Evolutionary conservation across 2,797 vertebrate species (phyloP).

Genomic region (Mormyrops boulengeri): DNA sequence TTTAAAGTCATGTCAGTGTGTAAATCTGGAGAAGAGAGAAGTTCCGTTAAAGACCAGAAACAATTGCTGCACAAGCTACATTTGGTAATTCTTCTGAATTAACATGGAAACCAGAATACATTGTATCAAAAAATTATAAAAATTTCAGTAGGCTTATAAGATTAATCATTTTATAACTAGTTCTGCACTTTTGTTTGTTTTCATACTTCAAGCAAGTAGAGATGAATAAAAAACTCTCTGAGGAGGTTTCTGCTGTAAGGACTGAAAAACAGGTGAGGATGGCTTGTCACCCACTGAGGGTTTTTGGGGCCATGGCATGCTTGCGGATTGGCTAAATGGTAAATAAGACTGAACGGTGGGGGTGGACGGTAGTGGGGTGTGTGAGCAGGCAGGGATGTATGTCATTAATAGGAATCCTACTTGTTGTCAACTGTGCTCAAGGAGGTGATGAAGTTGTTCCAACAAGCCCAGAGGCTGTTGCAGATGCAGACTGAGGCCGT

Average conservation of each 20-base stretch:
- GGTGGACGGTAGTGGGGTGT: not conserved
- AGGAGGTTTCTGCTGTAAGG: slow-evolving; percentile 62
- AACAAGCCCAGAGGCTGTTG: slow-evolving; percentile 69
- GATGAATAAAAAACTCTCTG: slow-evolving; percentile 68
- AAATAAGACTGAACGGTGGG: not conserved
- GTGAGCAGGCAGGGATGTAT: not conserved
- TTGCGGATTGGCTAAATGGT: not conserved
- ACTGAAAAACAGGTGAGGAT: slow-evolving; percentile 75
- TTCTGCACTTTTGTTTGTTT: not conserved
- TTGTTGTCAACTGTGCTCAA: slow-evolving; percentile 46
- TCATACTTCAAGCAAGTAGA: slow-evolving; percentile 66
- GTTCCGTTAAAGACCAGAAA: slow-evolving; percentile 63
- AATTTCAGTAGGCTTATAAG: not conserved
- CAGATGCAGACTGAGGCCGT: slow-evolving; percentile 68
- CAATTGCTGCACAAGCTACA: slow-evolving; percentile 72
- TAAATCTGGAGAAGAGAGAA: slow-evolving; percentile 63
- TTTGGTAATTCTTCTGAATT: slow-evolving; percentile 55
- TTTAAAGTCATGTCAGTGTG: slow-evolving; percentile 66
- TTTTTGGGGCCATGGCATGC: not conserved
- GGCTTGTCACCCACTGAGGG: not conserved
- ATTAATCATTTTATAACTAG: not conserved
- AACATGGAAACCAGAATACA: not conserved
- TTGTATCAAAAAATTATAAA: not conserved
- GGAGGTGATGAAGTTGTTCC: slow-evolving; percentile 74
- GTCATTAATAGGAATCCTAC: slow-evolving; percentile 12